Base-by-base conservation (phyloP, 2,888 invertebrate species). In the Scaptomyza reducta region DNA sequence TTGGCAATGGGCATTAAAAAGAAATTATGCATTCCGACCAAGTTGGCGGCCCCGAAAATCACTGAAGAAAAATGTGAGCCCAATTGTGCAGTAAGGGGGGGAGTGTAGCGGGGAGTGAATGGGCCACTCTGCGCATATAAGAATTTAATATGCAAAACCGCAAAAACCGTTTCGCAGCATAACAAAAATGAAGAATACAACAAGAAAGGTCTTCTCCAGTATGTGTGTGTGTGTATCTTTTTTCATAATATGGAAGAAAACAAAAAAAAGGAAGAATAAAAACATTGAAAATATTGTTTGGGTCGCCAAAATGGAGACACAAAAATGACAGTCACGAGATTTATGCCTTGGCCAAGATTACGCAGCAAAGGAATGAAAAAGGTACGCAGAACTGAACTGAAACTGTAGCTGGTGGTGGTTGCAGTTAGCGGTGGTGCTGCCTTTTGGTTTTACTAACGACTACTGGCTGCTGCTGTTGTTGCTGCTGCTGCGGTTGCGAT, bases 241-340 rank as follows among this genome's bases (percentile, higher is more conserved):
- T 88, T 83, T 74, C 69, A 83, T 86, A 83, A 83, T 79, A 83
- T 70, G 86, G 11, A 35, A 22, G 33, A 50, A 31, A 25, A n/a
- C 22, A 22, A 31, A 25, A n/a, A 35, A 22, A 33, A 33, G 11
- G n/a, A 4, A 33, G 35, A 35, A 35, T 38, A 33, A 80, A 81
- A 85, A 85, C 85, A 87, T 87, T 88, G 88, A 70, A 87, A 87
- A 84, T 87, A 88, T 88, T 88, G 85, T 88, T 88, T 88, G 87
- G 88, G 86, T 88, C 89, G 86, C 88, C 89, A 87, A 87, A 87
- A 88, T 89, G 90, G 88, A 89, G 90, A 89, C 90, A 89, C 88
- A 89, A 89, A 89, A 89, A 89, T 89, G 88, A 90, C 89, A 89
- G 87, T 79, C 74, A 74, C 67, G 86, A 90, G 89, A 89, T 89